Percentiles rank a stretch among this genome's conserved stretches.
Conservation (phyloP, 1,140 invertebrate species). For the Danaus plexippus region DNA sequence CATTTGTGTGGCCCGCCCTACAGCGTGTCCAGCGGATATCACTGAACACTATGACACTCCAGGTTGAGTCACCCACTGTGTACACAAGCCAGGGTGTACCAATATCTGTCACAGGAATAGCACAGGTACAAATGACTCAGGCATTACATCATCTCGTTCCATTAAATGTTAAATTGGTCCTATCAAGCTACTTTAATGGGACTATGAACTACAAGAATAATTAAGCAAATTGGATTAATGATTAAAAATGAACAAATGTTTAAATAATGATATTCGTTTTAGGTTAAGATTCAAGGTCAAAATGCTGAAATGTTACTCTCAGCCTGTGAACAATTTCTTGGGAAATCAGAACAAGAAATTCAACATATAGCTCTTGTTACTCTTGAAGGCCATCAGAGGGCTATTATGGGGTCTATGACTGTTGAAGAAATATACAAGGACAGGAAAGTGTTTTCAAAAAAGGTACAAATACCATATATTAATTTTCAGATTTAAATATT, state of each 20-base stretch:
- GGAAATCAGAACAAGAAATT: conserved; percentile 92
- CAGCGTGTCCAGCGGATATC: conserved; percentile 97
- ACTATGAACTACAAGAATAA: too few species aligned
- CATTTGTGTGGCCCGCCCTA: conserved; percentile 96
- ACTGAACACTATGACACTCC: conserved; percentile 96
- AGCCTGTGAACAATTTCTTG: conserved; percentile 97
- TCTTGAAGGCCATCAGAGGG: conserved; percentile 96
- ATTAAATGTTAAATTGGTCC: too few species aligned
- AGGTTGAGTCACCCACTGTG: conserved; percentile 92
- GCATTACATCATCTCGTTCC: too few species aligned
- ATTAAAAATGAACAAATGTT: too few species aligned
- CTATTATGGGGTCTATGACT: conserved; percentile 99
- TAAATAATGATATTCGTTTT: conserved; percentile 11
- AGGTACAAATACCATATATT: conserved; percentile 56
- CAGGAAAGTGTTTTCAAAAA: conserved; percentile 98
- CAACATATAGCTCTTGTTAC: conserved; percentile 95
- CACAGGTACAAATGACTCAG: conserved; percentile 78
- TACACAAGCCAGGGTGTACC: conserved; percentile 97
- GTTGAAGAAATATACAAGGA: conserved; percentile 99
- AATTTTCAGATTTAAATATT: neutral
- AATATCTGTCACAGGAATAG: conserved; percentile 97
- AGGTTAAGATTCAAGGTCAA: conserved; percentile 98
- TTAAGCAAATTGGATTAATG: too few species aligned
- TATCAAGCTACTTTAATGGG: too few species aligned
- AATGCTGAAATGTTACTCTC: conserved; percentile 97